Conservation (phyloP, 1,140 invertebrate genomes). For the Drosophila melanica region DNA sequence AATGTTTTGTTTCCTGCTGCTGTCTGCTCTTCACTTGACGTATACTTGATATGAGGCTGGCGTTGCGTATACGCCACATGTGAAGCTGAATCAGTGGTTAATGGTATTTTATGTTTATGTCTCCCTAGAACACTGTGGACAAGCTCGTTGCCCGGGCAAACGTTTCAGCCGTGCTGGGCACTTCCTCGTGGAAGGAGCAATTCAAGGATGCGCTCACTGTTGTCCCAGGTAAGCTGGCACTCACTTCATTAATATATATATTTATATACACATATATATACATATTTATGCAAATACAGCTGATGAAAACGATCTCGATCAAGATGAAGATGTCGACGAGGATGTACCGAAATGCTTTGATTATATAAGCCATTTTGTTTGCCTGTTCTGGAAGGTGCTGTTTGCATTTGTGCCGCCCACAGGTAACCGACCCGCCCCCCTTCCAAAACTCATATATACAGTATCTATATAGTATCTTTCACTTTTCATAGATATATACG, state of each 20-base stretch:
- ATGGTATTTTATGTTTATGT: neutral
- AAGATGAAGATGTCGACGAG: conserved; percentile 84
- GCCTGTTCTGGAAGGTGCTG: conserved; percentile 98
- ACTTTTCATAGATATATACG: conserved; percentile 87
- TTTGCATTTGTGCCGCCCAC: conserved; percentile 99
- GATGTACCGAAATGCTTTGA: conserved; percentile 89
- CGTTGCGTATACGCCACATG: conserved; percentile 53
- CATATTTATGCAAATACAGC: conserved; percentile 20
- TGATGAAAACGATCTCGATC: conserved; percentile 57
- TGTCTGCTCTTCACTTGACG: conserved; percentile 19
- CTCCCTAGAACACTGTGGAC: conserved; percentile 95
- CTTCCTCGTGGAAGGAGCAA: conserved; percentile 99
- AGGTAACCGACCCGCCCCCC: conserved; percentile 87
- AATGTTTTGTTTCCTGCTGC: conserved; percentile 43
- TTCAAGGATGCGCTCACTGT: conserved; percentile 98
- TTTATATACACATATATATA: neutral
- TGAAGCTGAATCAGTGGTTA: conserved; percentile 1
- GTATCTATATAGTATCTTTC: neutral
- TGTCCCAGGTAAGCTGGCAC: conserved; percentile 89
- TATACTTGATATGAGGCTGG: conserved; percentile 5
- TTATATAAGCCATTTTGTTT: conserved; percentile 98
- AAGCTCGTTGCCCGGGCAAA: conserved; percentile 98
- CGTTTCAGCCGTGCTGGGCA: conserved; percentile 96
- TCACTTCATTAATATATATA: neutral
- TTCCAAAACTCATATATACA: neutral